Evolutionary conservation across 2,797 vertebrate genomes (phyloP).

Genomic region (Ciconia nigra): DNA sequence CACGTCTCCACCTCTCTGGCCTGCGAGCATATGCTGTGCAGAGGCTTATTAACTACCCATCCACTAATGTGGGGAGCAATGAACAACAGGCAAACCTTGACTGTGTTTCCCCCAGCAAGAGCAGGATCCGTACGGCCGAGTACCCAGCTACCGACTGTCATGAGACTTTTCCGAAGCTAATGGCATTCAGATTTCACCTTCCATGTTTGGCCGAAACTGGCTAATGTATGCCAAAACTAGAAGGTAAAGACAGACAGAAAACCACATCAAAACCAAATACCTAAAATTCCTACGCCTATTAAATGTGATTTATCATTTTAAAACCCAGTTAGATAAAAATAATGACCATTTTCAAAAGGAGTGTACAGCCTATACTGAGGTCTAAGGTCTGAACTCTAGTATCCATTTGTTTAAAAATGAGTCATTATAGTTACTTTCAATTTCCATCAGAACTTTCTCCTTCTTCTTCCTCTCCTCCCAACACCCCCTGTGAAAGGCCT

Average conservation of each 20-base stretch:
- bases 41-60: not conserved
- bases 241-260: not conserved
- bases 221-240: not conserved
- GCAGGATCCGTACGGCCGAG: not conserved
- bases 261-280: not conserved
- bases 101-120: not conserved
- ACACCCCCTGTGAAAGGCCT: not conserved
- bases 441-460: not conserved
- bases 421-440: not conserved
- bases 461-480: not conserved
- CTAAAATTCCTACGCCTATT: not conserved
- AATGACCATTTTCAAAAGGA: not conserved
- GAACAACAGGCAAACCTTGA: not conserved
- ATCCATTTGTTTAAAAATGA: not conserved
- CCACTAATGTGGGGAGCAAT: fast-evolving
- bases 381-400: not conserved
- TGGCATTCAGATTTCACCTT: not conserved
- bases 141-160: fast-evolving
- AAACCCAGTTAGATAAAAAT: not conserved
- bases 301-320: not conserved
- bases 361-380: not conserved
- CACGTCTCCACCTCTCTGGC: not conserved
- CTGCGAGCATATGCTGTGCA: fast-evolving
- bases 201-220: not conserved
- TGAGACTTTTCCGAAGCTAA: not conserved